A percentile compares a stretch with the other conserved stretches of the same genome.
These are phyloP conservation scores for Drosophila ohnishii DNA, from an alignment of 1,140 invertebrate genomes.

Conservation along the genomic window DNA sequence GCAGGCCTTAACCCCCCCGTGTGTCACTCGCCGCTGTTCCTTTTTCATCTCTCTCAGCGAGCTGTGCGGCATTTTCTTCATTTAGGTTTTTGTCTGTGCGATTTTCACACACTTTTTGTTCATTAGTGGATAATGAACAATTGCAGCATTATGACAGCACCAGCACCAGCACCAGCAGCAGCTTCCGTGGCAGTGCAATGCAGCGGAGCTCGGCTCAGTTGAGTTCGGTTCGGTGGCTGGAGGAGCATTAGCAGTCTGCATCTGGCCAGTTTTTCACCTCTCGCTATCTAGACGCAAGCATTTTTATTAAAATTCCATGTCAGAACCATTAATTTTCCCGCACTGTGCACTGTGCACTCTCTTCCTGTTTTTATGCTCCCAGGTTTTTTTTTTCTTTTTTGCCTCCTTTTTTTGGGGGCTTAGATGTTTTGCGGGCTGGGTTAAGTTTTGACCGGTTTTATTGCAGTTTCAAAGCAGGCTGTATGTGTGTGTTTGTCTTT, in stretches of 20 bases:
- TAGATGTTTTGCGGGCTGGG: conserved; percentile 27
- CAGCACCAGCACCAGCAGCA: conserved; percentile 42
- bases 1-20: background rate
- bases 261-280: conserved; percentile 77
- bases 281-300: conserved; percentile 72
- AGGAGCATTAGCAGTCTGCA: conserved; percentile 49
- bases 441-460: conserved; percentile 39
- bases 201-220: conserved; percentile 9
- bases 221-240: conserved; percentile 21
- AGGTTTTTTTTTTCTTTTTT: conserved; percentile 19
- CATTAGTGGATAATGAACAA: conserved; percentile 82
- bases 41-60: conserved; percentile 72
- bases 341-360: conserved; percentile 27
- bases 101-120: conserved; percentile 78
- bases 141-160: conserved; percentile 80
- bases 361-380: conserved; percentile 40
- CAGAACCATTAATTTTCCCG: conserved; percentile 79
- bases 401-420: conserved; percentile 10
- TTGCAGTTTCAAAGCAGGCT: conserved; percentile 34
- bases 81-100: conserved; percentile 75
- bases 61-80: conserved; percentile 77
- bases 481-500: conserved; percentile 15
- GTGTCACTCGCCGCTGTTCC: conserved; percentile 50
- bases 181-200: conserved; percentile 24
- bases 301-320: conserved; percentile 81